Conservation (phyloP, 1,140 invertebrate genomes). For the honey bee (Apis mellifera) region DNA sequence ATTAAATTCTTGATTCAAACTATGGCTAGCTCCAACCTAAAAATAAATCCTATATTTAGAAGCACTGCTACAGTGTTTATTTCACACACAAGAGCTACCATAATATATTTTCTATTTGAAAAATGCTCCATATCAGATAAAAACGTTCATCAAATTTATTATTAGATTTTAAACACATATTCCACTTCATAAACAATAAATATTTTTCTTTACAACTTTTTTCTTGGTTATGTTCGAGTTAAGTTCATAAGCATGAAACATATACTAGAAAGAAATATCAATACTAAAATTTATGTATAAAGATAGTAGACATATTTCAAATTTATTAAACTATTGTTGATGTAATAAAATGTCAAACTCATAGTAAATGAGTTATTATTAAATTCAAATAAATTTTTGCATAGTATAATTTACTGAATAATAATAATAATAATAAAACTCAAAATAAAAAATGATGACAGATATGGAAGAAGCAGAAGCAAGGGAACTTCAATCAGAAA, state of each 20-base stretch:
- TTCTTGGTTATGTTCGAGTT: constrained; percentile 57
- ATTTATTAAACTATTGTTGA: not conserved
- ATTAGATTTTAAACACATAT: constrained; percentile 27
- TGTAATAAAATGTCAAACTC: not conserved
- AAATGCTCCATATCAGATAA: constrained; percentile 40
- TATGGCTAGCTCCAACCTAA: constrained; percentile 74
- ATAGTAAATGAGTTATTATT: constrained; percentile 1
- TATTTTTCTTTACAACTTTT: constrained; percentile 56
- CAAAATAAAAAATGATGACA: constrained; percentile 71
- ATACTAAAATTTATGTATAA: not conserved
- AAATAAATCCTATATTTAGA: constrained; percentile 78
- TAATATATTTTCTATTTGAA: constrained; percentile 52
- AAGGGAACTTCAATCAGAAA: constrained; percentile 60
- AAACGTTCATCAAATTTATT: constrained; percentile 18
- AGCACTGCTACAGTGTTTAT: constrained; percentile 49
- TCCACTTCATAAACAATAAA: constrained; percentile 59
- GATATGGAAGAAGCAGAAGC: constrained; percentile 68
- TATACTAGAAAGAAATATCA: constrained; percentile 14
- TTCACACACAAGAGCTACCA: constrained; percentile 42
- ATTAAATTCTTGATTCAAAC: constrained; percentile 64
- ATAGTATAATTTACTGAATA: not conserved
- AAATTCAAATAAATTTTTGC: not conserved
- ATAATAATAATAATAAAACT: not conserved
- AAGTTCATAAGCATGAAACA: constrained; percentile 41
- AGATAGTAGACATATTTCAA: not conserved